Evolutionary conservation across 92 coral and sea anemone genomes (phyloP), one percentile per base, ranked within the genome.

Genomic region (Hydrozoanthus gracilis): DNA sequence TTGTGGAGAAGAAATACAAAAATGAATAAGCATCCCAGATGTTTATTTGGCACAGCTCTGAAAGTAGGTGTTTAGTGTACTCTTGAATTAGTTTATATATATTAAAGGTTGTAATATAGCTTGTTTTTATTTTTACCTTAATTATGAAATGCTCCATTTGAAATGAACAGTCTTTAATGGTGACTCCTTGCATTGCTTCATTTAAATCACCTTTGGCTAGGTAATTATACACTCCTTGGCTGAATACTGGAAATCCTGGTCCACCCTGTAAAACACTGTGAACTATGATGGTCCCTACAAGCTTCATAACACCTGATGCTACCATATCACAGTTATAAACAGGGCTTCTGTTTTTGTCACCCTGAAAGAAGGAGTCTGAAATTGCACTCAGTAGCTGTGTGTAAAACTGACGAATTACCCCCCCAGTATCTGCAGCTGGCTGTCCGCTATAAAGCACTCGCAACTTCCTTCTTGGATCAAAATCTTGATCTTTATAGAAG

Each of bases 361-460:
- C 92, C 45, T 92, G 89, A 69, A 92, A 92, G 80, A 92, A 87
- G 15, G 88, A 48, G 4, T 87, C 87, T 7, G 91, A 60, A 35
- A 92, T 83, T 87, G 8, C 87, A 77, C 46, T 60, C 20, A 89
- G 92, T n/a, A 92, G 89, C 17, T 92, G 88, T 15, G 92, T 92
- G 71, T 89, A 92, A 45, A 92, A 89, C 39, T 89, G 95, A 20
- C 91, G 90, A 72, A 90, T 71, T 20, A 90, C 95, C 78, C 92
- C 93, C 39, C 95, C 95, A 74, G 95, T 89, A 51, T 92, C 92
- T 52, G 89, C 95, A 55, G 95, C 95, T 44, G 92, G 87, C 83
- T 90, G 90, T 86, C 88, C n/a, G 11, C 47, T 87, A 87, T 92
- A 92, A 3, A 90, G 76, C 79, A 92, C 78, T 71, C 88, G 50